Percentiles rank a stretch among this genome's conserved stretches.
Conservation (phyloP, 1,140 invertebrate species). For the Capitella teleta region DNA sequence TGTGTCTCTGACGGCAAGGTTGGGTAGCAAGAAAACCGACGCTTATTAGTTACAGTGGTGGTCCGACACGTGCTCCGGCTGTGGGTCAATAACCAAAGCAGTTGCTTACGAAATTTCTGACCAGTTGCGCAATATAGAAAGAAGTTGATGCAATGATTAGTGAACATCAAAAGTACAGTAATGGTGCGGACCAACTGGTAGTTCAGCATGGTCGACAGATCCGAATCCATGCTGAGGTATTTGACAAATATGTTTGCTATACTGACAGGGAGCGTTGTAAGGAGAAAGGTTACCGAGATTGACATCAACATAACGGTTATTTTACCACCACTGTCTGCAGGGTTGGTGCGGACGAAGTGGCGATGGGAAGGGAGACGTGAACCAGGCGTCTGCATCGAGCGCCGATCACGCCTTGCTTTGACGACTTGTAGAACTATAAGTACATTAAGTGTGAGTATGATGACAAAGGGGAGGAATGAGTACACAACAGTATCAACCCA, state of each 20-base stretch:
- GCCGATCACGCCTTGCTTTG: not conserved
- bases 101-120: constrained; percentile 29
- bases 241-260: constrained; percentile 2
- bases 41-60: too few relatives aligned
- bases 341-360: constrained; percentile 8
- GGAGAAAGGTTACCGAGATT: constrained; percentile 10
- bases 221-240: not conserved
- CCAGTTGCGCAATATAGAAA: constrained; percentile 40
- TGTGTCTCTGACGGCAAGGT: too few relatives aligned
- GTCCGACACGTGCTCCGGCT: too few relatives aligned
- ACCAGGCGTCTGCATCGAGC: not conserved
- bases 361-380: not conserved
- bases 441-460: constrained; percentile 10
- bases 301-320: constrained; percentile 12
- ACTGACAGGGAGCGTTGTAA: constrained; percentile 10
- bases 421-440: constrained; percentile 10
- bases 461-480: constrained; percentile 10
- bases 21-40: too few relatives aligned
- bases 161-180: constrained; percentile 32
- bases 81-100: constrained; percentile 10
- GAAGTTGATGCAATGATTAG: constrained; percentile 41
- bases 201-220: not conserved
- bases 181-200: constrained; percentile 21
- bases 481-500: constrained; percentile 16
- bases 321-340: constrained; percentile 14